phyloP scores from a whole-genome alignment of 2,113 vertebrate genomes.

The Caracal caracal region DNA sequence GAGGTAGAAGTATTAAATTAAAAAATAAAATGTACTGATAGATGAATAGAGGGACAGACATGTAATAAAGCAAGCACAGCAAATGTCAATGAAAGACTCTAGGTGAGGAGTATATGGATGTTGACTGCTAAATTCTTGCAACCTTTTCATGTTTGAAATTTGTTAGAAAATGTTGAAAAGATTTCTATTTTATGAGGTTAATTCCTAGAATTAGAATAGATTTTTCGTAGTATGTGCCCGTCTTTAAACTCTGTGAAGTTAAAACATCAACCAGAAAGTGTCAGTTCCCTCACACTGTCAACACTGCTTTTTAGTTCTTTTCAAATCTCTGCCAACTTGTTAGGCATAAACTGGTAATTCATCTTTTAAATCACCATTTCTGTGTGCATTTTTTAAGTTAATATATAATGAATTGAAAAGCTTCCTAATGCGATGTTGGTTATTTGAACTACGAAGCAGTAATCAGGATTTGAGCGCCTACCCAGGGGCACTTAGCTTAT shows the following conservation, averaged over 20 bases:
- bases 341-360: conserved; percentile 35
- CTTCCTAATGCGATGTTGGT: background rate
- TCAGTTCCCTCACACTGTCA: conserved; percentile 37
- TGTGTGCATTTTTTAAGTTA: conserved; percentile 51
- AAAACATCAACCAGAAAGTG: conserved; percentile 53
- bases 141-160: conserved; percentile 12
- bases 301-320: conserved; percentile 38
- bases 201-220: conserved; percentile 41
- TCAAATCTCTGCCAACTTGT: conserved; percentile 40
- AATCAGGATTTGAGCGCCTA: background rate
- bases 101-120: background rate
- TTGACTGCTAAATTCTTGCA: background rate
- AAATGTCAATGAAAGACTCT: background rate
- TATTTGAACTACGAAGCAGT: background rate
- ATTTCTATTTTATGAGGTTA: conserved; percentile 41
- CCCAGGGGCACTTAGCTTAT: background rate
- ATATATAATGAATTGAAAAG: conserved; percentile 52
- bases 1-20: background rate
- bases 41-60: background rate
- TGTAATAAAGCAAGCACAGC: background rate
- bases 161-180: conserved; percentile 14
- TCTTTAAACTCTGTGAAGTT: conserved; percentile 46
- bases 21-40: background rate
- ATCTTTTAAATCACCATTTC: conserved; percentile 54
- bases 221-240: background rate